Evolutionary conservation across 2,888 invertebrate species (phyloP), one percentile per base, ranked within the genome.

Genomic region (Eilema depressum): DNA sequence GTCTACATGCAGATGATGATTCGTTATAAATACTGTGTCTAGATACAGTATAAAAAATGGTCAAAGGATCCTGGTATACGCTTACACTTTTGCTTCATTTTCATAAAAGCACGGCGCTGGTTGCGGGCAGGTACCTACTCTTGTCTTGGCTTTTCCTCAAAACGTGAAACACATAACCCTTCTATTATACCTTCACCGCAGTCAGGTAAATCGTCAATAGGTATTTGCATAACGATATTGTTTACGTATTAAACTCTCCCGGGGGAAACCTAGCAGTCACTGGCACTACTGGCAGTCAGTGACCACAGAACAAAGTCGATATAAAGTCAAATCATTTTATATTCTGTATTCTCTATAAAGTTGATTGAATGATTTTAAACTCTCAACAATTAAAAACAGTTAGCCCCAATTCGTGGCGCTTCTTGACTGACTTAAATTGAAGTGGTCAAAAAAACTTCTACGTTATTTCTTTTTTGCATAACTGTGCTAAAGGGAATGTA

Each of bases 381-480:
- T 5, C 17, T 56, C 10, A 30, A 23, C 53, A 65, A 65, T 65
- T 65, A 65, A 65, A 53, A 56, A 65, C 53, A 65, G 64, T 65
- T 65, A 59, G 64, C 53, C n/a, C 64, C 64, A 65, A 65, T 56
- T 65, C 30, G 53, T 14, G 64, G 53, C 28, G 62, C n/a, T 25
- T 17, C n/a, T 25, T 17, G 8, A n/a, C 14, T 53, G 7, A 20
- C 12, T 53, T 23, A 59, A 59, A 59, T 59, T 59, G 59, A 59
- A 26, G 17, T 17, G 25, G 7, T 7, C 28, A 59, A 33, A 59
- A 59, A 59, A 59, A 26, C 14, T 57, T 11, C 26, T 28, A 59
- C 7, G 26, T n/a, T 53, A n/a, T 20, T 10, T 5, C 2, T 20
- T 53, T 53, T n/a, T 53, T n/a, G n/a, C n/a, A 8, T 20, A 26